Base-by-base conservation (phyloP, 2,888 invertebrate genomes). In the Lithosia quadra region DNA sequence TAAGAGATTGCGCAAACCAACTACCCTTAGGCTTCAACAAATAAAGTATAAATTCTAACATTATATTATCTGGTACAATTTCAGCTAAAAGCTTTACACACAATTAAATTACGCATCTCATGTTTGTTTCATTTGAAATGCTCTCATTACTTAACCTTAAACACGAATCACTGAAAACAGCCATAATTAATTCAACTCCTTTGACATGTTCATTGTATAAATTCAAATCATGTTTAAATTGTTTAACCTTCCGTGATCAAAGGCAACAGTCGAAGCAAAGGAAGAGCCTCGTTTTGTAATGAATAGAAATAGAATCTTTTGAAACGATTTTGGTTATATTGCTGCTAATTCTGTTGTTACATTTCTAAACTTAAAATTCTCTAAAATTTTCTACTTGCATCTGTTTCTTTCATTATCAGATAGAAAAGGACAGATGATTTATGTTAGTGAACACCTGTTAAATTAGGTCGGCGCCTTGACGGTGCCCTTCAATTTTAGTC, bases 121-220 rank as follows among this genome's bases (percentile, higher is more conserved):
- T 67, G n/a, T 68, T 67, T 55, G 24, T 22, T 57, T 53, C 53
- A 18, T 36, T 68, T 15, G 13, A 58, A 63, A 58, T 34, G 13
- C 11, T 69, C 59, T 18, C 18, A n/a, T n/a, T n/a, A 70, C 57
- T 65, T 36, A 55, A 68, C 58, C 53, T 58, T 21, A 63, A 62
- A 75, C 28, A 63, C n/a, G 33, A 63, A 63, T 63, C 33, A 67
- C 63, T 65, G 72, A 60, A 71, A 78, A 76, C 75, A 66, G 62
- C 73, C 73, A 72, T 78, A 77, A 81, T 85, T 79, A 82, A 78
- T 80, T 77, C 70, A 77, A 71, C 55, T 75, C 78, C 73, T 81
- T 78, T 74, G 75, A 74, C 67, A 49, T 69, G 39, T 28, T 71
- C 56, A 71, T 72, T 77, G 74, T 73, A 64, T 72, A 72, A 76